Base-by-base conservation (phyloP, 2,797 vertebrate species). In the Luscinia luscinia region DNA sequence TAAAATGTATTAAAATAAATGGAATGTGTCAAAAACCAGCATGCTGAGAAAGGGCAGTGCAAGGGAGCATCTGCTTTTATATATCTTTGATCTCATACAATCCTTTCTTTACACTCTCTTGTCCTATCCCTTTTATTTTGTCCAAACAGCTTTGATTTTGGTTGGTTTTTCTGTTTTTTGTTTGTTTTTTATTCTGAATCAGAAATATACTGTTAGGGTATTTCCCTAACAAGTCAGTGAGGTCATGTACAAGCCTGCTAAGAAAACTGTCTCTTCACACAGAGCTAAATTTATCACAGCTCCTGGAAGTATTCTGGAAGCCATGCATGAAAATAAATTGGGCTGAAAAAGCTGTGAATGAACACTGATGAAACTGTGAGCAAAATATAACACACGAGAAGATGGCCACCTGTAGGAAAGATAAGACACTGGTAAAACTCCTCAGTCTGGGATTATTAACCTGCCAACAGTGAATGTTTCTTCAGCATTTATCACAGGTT, bases 361-460 rank as follows among this genome's bases (percentile, higher is more conserved):
- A 75, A 36, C 19, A 38, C 4, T 43, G 22, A 59, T 4, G 5
- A 72, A 87, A 49, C 18, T 32, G 66, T 10, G 16, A 38, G 36
- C 26, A 36, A 54, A 78, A 67, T 3, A 8, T 0, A n/a, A 58
- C 3, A 5, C 3, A 11, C 1, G 13, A 70, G 40, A 75, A 20
- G 32, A 41, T 1, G 12, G 14, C 7, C 19, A n/a, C 19, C n/a
- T 12, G 2, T 3, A 3, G 1, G 10, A 34, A 81, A 57, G 6
- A 16, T 0, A 22, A n/a, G 28, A 40, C 18, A 27, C 20, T 4
- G 22, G 18, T 32, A 27, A 30, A 43, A 17, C 1, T 55, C 24
- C 46, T 57, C 36, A 1, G 24, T 7, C 41, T n/a, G 49, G 58
- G 55, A 52, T 69, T 57, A 32, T 40, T 57, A n/a, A 89, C 52